These are phyloP conservation scores for Heliconius hewitsoni DNA, from an alignment of 1,140 invertebrate genomes.

Conservation along the genomic window DNA sequence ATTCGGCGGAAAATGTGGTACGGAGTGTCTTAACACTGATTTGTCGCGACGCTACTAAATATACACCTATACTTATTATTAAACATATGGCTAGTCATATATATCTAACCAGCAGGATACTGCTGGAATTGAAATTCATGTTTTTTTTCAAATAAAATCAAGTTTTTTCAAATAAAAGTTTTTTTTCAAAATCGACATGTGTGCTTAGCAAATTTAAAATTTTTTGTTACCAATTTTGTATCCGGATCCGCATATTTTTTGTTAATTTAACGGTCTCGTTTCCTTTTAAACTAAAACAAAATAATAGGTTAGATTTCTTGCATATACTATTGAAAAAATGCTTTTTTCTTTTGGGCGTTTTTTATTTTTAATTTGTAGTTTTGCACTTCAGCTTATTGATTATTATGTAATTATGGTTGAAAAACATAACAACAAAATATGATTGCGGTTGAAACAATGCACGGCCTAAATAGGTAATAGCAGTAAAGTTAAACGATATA, in stretches of 20 bases:
- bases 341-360: not conserved
- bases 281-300: constrained; percentile 7
- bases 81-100: not conserved
- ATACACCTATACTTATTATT: not conserved
- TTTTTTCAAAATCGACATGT: constrained; percentile 34
- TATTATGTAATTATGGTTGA: not conserved
- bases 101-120: not conserved
- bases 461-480: constrained; percentile 26
- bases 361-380: not conserved
- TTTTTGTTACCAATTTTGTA: constrained; percentile 33
- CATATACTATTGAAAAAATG: not conserved
- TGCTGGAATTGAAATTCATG: not conserved
- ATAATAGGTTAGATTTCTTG: not conserved
- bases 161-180: not conserved
- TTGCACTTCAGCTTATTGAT: not conserved
- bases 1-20: too few species aligned
- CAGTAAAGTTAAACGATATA: constrained; percentile 29
- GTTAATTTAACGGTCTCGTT: constrained; percentile 32
- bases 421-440: not conserved
- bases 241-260: constrained; percentile 43
- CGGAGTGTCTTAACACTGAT: too few species aligned
- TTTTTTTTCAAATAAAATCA: not conserved
- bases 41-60: too few species aligned
- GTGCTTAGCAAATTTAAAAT: constrained; percentile 28
- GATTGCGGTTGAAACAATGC: constrained; percentile 28